Conservation (phyloP, 2,888 invertebrate genomes). For the Phlogophora meticulosa region DNA sequence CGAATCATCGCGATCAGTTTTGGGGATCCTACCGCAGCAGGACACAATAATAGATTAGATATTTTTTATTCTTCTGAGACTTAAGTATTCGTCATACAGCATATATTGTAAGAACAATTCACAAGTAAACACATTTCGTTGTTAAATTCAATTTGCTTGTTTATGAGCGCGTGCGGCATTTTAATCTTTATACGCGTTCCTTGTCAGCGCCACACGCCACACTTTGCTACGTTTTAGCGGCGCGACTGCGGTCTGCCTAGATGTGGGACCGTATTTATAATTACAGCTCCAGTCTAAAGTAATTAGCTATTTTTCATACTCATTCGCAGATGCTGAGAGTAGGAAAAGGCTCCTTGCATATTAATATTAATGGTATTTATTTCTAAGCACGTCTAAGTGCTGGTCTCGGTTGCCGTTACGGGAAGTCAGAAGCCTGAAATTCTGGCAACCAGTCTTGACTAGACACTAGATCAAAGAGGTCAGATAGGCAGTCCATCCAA, state of each 20-base stretch:
- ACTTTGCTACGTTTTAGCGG: constrained; percentile 41
- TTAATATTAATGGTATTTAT: not conserved
- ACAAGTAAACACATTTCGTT: constrained; percentile 30
- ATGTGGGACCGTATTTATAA: constrained; percentile 35
- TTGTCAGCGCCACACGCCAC: constrained; percentile 48
- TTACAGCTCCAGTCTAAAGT: constrained; percentile 33
- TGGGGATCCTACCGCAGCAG: no score
- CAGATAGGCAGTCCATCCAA: no score
- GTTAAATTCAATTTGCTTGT: constrained; percentile 58
- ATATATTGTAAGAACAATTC: not conserved
- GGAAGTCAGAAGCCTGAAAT: no score
- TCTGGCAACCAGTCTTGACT: no score
- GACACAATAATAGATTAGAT: no score
- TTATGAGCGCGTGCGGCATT: constrained; percentile 45
- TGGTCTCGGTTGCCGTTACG: no score
- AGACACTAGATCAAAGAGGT: no score
- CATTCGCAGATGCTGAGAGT: not conserved
- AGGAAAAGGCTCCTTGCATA: not conserved
- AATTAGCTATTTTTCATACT: constrained; percentile 34
- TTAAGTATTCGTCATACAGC: not conserved
- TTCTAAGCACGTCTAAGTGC: not conserved
- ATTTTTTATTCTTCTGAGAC: no score
- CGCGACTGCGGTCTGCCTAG: constrained; percentile 31
- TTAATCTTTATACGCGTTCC: constrained; percentile 56
- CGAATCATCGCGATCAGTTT: no score